Evolutionary conservation across 2,797 vertebrate genomes (phyloP).

Genomic region (Lithobates pipiens): DNA sequence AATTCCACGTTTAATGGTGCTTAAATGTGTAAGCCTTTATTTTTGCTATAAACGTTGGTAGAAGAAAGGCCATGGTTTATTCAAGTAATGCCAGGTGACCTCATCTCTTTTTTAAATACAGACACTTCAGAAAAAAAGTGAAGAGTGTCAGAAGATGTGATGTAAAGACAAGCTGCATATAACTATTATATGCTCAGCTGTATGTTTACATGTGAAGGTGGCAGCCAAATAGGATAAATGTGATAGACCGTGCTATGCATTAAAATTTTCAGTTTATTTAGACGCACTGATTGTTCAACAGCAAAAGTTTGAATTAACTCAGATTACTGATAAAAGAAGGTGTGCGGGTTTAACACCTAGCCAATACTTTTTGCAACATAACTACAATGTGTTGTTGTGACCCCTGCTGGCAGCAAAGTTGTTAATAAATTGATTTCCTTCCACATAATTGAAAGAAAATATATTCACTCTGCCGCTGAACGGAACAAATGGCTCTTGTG

Average conservation of each 20-base stretch:
- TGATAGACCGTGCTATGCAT: constrained; percentile 10
- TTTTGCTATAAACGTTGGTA: constrained; percentile 55
- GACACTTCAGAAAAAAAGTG: constrained; percentile 20
- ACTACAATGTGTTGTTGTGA: constrained; percentile 28
- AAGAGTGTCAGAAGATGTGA: constrained; percentile 45
- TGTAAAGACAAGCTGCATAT: constrained; percentile 36
- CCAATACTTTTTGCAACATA: constrained; percentile 27
- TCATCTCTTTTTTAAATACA: constrained; percentile 51
- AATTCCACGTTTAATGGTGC: constrained; percentile 58
- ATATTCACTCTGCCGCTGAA: neutral
- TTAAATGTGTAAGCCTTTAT: constrained; percentile 59
- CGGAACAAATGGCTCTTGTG: constrained; percentile 7
- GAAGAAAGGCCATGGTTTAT: constrained; percentile 51
- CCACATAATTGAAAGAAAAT: constrained; percentile 23
- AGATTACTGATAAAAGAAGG: constrained; percentile 34
- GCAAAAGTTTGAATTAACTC: constrained; percentile 2
- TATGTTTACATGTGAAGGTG: constrained; percentile 1
- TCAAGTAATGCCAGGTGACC: constrained; percentile 56
- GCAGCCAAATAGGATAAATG: neutral
- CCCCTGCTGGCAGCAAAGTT: constrained; percentile 40
- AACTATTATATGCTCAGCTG: constrained; percentile 20
- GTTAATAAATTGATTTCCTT: constrained; percentile 45
- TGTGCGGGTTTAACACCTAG: constrained; percentile 16
- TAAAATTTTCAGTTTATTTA: neutral
- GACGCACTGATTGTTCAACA: constrained; percentile 14